Evolutionary conservation across 2,888 invertebrate species (phyloP), one percentile per base, ranked within the genome.

Genomic region (Galeruca laticollis): DNA sequence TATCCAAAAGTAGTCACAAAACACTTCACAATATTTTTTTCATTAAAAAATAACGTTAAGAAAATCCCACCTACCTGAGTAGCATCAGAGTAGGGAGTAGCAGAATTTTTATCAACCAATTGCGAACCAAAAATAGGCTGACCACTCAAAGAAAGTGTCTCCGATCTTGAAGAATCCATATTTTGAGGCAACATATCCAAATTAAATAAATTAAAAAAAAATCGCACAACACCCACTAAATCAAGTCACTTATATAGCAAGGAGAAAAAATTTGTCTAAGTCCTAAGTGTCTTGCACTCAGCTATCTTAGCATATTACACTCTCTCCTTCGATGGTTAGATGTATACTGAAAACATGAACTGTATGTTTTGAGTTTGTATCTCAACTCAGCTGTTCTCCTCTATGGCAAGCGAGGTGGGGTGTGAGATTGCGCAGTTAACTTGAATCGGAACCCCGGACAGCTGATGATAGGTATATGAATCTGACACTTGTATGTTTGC

Each of bases 41-140:
- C 13, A 13, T 61, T 18, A 33, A 43, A 51, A 59, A 37, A 49
- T 20, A 65, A 43, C 37, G 40, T 43, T 47, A 61, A 66, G 33
- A 51, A 63, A 57, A 26, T 51, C 40, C 60, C 21, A 87, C 91
- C 92, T 89, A 96, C 96, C 94, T 95, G 94, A 81, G 98, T 99
- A 74, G 98, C 98, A 89, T 99, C 98, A 83, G 97, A 95, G 88
- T 99, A 99, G 71, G 98, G 98, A 71, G 98, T 98, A 65, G 92
- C 89, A 37, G 97, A 97, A 86, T 94, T 93, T 87, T 94, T 93
- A 88, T 94, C 93, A 86, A 98, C 93, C 81, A 93, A 89, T 86
- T 95, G 93, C 69, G 97, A 97, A 80, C 97, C 97, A 87, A 97
- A 97, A 83, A 94, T 89, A 77, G 92, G 91, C 78, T 88, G 87